Conservation (phyloP, 2,888 invertebrate species). For the Salticus scenicus region DNA sequence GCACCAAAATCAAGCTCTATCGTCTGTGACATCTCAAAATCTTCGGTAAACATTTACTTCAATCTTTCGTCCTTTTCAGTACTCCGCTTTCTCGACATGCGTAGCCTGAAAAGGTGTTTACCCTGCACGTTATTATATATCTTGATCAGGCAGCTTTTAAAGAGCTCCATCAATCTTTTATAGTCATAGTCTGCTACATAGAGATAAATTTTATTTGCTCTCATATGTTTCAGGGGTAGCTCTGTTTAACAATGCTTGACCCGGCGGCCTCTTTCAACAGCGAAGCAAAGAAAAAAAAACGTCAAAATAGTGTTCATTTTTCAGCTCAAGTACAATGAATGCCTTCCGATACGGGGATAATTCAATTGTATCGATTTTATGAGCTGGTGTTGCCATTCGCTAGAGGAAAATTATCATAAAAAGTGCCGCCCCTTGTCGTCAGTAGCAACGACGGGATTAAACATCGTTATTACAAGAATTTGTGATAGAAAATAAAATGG, state of each 20-base stretch:
- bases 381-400: constrained; percentile 58
- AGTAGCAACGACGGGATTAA: background rate
- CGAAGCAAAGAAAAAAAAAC: background rate
- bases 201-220: constrained; percentile 37
- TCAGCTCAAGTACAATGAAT: constrained; percentile 30
- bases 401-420: constrained; percentile 53
- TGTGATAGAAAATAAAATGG: too few relatives aligned
- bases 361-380: constrained; percentile 67
- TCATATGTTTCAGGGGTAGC: constrained; percentile 3
- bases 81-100: too few relatives aligned
- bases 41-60: too few relatives aligned
- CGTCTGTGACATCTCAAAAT: too few relatives aligned
- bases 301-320: constrained; percentile 23
- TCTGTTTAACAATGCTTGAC: constrained; percentile 61
- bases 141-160: background rate
- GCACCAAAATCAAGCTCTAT: too few relatives aligned
- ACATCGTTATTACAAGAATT: background rate
- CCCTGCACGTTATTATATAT: background rate
- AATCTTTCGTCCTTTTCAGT: too few relatives aligned
- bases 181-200: constrained; percentile 13
- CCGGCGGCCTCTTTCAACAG: constrained; percentile 18
- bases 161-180: background rate
- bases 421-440: constrained; percentile 43
- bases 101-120: too few relatives aligned
- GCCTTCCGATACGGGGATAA: constrained; percentile 2